Conservation (phyloP, 2,888 invertebrate species). For the Thymelicus lineola region DNA sequence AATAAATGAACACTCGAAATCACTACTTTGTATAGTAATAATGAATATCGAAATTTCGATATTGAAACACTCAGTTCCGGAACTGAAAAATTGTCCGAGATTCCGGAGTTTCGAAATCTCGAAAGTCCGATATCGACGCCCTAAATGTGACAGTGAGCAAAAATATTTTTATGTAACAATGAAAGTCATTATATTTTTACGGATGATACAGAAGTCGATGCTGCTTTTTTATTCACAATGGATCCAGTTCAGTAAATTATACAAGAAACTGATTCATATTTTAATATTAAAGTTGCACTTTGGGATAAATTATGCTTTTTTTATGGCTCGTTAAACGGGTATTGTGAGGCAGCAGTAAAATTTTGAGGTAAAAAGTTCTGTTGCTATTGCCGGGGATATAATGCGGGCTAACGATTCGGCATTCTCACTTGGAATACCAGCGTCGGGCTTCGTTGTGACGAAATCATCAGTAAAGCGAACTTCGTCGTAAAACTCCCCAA, state of each 20-base stretch:
- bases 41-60: too few relatives aligned
- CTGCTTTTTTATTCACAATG: conserved; percentile 31
- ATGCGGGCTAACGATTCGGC: conserved; percentile 45
- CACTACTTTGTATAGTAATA: too few relatives aligned
- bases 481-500: conserved; percentile 41
- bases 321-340: conserved; percentile 21
- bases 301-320: conserved; percentile 24
- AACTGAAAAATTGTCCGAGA: too few relatives aligned
- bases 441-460: conserved; percentile 40
- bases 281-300: conserved; percentile 22
- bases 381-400: conserved; percentile 38
- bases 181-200: conserved; percentile 41
- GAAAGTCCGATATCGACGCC: too few relatives aligned
- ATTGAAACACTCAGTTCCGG: too few relatives aligned
- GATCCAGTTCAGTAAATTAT: conserved; percentile 18
- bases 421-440: conserved; percentile 49
- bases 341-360: conserved; percentile 28
- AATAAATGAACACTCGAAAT: too few relatives aligned
- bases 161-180: conserved; percentile 44
- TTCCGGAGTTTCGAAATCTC: too few relatives aligned
- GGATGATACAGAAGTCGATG: conserved; percentile 19
- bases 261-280: conserved; percentile 19
- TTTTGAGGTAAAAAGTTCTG: conserved; percentile 28
- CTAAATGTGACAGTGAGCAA: conserved; percentile 37
- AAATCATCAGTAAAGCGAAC: conserved; percentile 40